Evolutionary conservation across 2,888 invertebrate species (phyloP).

Genomic region (Polyommatus iphigenia): DNA sequence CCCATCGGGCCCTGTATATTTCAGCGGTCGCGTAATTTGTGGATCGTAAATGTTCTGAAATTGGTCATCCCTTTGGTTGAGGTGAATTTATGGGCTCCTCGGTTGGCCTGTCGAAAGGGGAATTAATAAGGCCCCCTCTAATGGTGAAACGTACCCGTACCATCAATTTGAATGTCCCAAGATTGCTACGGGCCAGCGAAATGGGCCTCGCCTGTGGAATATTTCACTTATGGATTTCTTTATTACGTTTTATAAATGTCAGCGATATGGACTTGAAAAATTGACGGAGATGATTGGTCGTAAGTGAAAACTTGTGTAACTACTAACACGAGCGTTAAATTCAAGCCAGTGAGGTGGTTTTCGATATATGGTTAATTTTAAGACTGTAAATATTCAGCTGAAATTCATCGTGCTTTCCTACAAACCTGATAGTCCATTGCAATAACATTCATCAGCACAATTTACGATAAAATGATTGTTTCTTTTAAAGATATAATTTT

Average conservation of each 20-base stretch:
- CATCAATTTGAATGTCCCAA: conserved; percentile 79
- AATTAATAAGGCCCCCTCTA: conserved; percentile 80
- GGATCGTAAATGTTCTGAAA: conserved; percentile 81
- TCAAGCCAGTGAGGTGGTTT: background rate
- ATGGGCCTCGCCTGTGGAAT: conserved; percentile 70
- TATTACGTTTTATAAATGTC: conserved; percentile 56
- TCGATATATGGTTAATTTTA: too few species aligned
- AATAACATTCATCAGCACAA: background rate
- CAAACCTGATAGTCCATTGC: background rate
- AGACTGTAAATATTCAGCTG: background rate
- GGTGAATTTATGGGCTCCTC: conserved; percentile 79
- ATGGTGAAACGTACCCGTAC: conserved; percentile 79
- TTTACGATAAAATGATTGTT: background rate
- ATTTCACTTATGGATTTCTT: conserved; percentile 49
- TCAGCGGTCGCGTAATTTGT: conserved; percentile 80
- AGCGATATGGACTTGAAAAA: conserved; percentile 50
- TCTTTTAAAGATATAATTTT: background rate
- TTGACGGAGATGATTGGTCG: conserved; percentile 37
- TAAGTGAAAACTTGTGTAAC: background rate
- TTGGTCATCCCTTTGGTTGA: conserved; percentile 81
- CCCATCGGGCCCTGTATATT: conserved; percentile 73
- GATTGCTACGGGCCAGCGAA: conserved; percentile 69
- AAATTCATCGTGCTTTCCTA: background rate
- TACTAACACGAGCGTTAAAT: background rate
- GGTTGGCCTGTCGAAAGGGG: conserved; percentile 80